Percentiles rank a stretch among this genome's conserved stretches.
phyloP scores from a whole-genome alignment of 1,140 invertebrate genomes.

The Drosophila funebris region DNA sequence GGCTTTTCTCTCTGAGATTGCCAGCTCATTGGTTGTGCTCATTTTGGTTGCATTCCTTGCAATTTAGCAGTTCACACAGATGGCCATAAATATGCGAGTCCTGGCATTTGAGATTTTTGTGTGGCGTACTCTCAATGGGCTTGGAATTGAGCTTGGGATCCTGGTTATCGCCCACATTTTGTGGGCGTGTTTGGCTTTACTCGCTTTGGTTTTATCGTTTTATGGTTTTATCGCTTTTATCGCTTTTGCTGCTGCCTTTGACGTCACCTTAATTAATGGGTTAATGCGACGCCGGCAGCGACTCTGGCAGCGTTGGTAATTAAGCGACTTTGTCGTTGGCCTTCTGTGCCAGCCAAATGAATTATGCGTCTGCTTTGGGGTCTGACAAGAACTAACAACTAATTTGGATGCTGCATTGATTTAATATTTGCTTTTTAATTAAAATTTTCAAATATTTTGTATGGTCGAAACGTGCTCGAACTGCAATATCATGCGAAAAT shows the following conservation, averaged over 20 bases:
- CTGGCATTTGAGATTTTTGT: constrained; percentile 60
- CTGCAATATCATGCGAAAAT: constrained; percentile 58
- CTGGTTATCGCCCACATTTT: constrained; percentile 16
- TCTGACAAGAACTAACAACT: constrained; percentile 36
- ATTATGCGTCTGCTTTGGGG: constrained; percentile 60
- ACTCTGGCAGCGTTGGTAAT: constrained; percentile 65
- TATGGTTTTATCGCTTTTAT: constrained; percentile 48
- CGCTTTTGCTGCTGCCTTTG: constrained; percentile 59
- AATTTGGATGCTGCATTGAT: constrained; percentile 61
- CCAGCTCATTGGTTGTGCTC: constrained; percentile 23
- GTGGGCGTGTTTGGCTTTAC: constrained; percentile 20
- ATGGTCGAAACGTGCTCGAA: constrained; percentile 46
- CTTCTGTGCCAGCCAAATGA: constrained; percentile 71
- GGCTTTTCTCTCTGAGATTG: background rate
- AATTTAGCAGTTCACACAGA: constrained; percentile 41
- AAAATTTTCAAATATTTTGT: constrained; percentile 49
- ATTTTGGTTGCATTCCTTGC: constrained; percentile 46
- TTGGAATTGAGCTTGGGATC: background rate
- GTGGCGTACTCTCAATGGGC: constrained; percentile 4
- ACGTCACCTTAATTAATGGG: constrained; percentile 82
- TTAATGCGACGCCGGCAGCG: constrained; percentile 73
- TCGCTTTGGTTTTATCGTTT: constrained; percentile 20
- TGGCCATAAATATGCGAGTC: constrained; percentile 72
- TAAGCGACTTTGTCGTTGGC: constrained; percentile 79
- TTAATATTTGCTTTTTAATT: constrained; percentile 79